These are phyloP conservation scores for Schizothorax lantsangensis DNA, from an alignment of 2,797 vertebrate species.

Conservation along the genomic window DNA sequence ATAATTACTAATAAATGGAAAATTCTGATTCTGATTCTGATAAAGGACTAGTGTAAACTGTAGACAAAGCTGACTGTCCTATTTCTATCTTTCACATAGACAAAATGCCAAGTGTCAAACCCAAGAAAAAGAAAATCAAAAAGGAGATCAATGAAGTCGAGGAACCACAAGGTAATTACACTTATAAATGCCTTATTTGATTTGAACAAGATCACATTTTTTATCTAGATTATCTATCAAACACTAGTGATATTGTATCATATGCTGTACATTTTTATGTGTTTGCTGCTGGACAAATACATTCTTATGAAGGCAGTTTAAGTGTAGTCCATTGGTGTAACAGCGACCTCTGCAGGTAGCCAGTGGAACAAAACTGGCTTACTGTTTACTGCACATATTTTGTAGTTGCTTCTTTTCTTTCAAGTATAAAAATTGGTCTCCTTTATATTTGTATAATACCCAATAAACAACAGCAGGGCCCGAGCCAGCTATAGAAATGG, in stretches of 20 bases:
- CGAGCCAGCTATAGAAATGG: conserved; percentile 69
- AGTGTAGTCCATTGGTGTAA: background rate
- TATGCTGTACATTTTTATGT: background rate
- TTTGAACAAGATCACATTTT: background rate
- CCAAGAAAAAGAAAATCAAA: conserved; percentile 90
- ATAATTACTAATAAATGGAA: background rate
- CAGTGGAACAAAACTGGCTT: background rate
- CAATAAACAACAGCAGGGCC: conserved; percentile 33
- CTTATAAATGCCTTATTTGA: background rate
- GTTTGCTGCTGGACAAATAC: background rate
- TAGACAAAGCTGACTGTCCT: background rate
- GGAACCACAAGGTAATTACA: conserved; percentile 70
- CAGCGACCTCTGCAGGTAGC: conserved; percentile 1
- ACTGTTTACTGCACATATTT: background rate
- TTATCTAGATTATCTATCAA: background rate
- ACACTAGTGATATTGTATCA: background rate
- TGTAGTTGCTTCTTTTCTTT: background rate
- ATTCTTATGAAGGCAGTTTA: background rate
- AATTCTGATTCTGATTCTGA: too few relatives aligned
- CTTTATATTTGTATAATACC: background rate
- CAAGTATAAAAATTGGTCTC: background rate
- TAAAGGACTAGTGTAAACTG: background rate
- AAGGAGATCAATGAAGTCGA: conserved; percentile 81
- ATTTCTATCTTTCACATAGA: conserved; percentile 66
- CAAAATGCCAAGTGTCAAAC: conserved; percentile 84